Evolutionary conservation across 2,888 invertebrate species (phyloP), one percentile per base, ranked within the genome.

Genomic region (Macrosiphum euphorbiae): DNA sequence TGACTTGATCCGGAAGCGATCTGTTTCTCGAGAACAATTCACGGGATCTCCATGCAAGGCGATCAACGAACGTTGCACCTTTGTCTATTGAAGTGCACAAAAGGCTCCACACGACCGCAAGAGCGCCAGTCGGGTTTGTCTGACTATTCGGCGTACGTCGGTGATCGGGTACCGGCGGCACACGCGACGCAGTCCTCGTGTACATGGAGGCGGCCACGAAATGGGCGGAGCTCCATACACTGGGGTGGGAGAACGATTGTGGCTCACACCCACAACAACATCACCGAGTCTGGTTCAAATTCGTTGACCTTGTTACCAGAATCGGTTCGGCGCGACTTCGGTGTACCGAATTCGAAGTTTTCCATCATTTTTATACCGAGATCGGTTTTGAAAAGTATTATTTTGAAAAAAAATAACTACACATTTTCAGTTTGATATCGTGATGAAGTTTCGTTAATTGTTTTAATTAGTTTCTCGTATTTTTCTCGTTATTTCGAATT

Each of bases 221-320:
- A 16, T 90, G 86, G 94, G 94, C 58, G 94, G 94, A 90, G 93
- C 85, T 61, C 35, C 35, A 13, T 41, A 7, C n/a, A 0, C 61
- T 44, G 52, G 94, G 94, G 94, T 94, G 94, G 94, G 94, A 94
- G 94, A 94, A 61, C 90, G 67, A 47, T 50, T 7, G 90, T 67
- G 94, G 94, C 94, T 94, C 94, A 94, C 94, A 94, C 94, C 94
- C 94, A 94, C 94, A 94, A 88, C 92, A 67, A 67, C 94, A 94
- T 90, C 90, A 50, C 50, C 11, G 94, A 90, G 94, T 94, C 94
- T 94, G 94, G 94, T 94, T 94, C 94, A 94, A 94, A 94, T 90
- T 90, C 94, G 61, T 94, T 94, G 94, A 94, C 94, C 94, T 94
- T 94, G 94, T 94, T 94, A 94, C 85, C 94, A 67, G 90, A 87